Conservation (phyloP, 2,888 invertebrate genomes). For the Glaucopsyche alexis region DNA sequence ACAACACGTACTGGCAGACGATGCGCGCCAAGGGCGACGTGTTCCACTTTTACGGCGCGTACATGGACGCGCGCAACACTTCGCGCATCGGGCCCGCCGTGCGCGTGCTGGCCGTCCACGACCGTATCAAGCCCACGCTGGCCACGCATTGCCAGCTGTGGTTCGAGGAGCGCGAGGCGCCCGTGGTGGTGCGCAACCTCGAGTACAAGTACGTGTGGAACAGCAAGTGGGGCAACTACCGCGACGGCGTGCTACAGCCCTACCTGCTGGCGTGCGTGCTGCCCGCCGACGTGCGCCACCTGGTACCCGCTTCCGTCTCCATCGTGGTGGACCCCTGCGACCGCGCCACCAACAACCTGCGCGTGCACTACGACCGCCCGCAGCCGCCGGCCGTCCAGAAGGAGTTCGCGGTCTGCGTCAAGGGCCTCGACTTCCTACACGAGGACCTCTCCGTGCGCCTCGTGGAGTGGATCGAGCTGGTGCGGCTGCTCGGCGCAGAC, state of each 20-base stretch:
- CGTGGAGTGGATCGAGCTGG: slow-evolving; percentile 96
- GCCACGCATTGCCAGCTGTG: slow-evolving; percentile 93
- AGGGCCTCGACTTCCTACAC: slow-evolving; percentile 95
- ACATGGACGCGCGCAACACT: slow-evolving; percentile 89
- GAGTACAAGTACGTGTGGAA: slow-evolving; percentile 98
- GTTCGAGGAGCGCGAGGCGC: slow-evolving; percentile 91
- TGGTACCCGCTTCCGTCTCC: slow-evolving; percentile 90
- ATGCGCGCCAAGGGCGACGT: slow-evolving; percentile 90
- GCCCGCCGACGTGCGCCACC: slow-evolving; percentile 85
- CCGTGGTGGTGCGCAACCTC: slow-evolving; percentile 88
- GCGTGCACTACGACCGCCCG: slow-evolving; percentile 90
- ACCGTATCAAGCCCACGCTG: slow-evolving; percentile 91
- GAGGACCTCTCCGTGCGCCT: slow-evolving; percentile 93
- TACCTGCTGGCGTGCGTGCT: slow-evolving; percentile 94
- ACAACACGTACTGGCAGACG: slow-evolving; percentile 96
- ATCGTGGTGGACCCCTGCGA: slow-evolving; percentile 92
- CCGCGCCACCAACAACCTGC: slow-evolving; percentile 90
- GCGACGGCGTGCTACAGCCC: slow-evolving; percentile 94
- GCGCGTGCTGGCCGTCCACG: slow-evolving; percentile 92
- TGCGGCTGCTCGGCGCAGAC: slow-evolving; percentile 92
- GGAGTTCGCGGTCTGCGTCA: slow-evolving; percentile 95
- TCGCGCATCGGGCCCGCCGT: slow-evolving; percentile 91
- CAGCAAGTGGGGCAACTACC: slow-evolving; percentile 96
- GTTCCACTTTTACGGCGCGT: slow-evolving; percentile 94
- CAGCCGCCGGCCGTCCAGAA: slow-evolving; percentile 77